Percentiles rank a stretch among this genome's conserved stretches.
phyloP scores from a whole-genome alignment of 23 tunicate genomes.

The Ascidia mentula region DNA sequence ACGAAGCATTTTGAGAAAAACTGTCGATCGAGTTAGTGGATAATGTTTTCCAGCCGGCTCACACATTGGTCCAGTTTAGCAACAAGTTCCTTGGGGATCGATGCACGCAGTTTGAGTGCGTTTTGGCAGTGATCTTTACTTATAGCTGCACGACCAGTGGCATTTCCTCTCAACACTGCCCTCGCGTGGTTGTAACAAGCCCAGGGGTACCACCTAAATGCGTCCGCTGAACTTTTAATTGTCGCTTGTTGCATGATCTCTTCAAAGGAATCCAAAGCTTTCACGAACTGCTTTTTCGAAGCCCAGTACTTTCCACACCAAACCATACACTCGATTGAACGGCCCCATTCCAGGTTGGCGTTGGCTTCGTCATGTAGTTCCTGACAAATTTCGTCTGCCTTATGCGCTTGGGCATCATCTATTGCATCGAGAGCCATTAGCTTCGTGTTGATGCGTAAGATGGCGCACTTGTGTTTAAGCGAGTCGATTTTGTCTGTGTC shows the following conservation, averaged over 20 bases:
- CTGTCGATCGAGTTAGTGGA: too few species aligned
- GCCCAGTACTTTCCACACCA: slow-evolving; percentile 19
- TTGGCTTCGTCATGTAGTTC: background rate
- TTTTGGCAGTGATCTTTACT: background rate
- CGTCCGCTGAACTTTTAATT: background rate
- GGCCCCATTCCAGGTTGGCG: background rate
- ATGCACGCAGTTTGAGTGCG: background rate
- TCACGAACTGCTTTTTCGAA: background rate
- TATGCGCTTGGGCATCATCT: background rate
- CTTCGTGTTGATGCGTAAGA: background rate
- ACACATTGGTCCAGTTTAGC: background rate
- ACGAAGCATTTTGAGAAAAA: too few species aligned
- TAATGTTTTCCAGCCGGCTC: background rate
- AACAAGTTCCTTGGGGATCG: background rate
- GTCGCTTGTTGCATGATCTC: background rate
- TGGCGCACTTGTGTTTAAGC: background rate
- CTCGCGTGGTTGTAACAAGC: background rate
- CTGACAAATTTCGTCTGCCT: background rate
- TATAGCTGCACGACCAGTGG: background rate
- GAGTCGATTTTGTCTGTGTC: background rate
- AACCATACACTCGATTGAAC: background rate
- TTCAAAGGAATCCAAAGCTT: background rate
- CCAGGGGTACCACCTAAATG: background rate
- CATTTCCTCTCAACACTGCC: background rate
- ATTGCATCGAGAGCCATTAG: background rate